phyloP scores from a whole-genome alignment of 2,113 vertebrate genomes.

The Podarcis cretensis region DNA sequence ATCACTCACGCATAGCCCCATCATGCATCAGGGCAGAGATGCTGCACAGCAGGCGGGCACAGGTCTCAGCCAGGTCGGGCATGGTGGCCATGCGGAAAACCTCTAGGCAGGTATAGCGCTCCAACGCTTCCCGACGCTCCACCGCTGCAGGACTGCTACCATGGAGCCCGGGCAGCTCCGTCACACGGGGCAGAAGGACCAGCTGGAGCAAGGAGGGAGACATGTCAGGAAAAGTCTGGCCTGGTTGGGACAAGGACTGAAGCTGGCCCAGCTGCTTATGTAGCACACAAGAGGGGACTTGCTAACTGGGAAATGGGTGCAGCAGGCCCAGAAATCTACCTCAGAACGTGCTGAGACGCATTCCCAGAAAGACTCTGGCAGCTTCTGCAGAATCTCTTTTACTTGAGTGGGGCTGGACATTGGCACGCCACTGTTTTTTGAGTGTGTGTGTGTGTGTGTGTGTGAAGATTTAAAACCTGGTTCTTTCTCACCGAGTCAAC shows the following conservation, averaged over 20 bases:
- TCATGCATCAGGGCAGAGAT: conserved; percentile 83
- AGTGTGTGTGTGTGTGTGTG: no score
- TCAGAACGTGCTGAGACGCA: neutral
- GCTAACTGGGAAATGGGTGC: neutral
- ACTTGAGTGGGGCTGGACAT: no score
- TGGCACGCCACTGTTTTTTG: no score
- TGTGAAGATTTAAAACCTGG: no score
- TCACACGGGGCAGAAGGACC: conserved; percentile 82
- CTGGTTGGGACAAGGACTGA: no score
- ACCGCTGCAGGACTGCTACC: conserved; percentile 63
- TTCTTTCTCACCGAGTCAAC: conserved; percentile 84
- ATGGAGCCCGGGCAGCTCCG: conserved; percentile 80
- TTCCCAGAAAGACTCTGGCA: neutral
- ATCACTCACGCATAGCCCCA: conserved; percentile 81
- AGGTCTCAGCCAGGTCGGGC: conserved; percentile 77
- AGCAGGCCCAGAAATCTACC: neutral
- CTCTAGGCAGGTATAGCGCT: conserved; percentile 83
- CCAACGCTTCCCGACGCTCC: conserved; percentile 78
- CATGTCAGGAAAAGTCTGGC: rapidly evolving
- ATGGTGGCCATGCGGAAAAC: conserved; percentile 80
- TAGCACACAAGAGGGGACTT: neutral
- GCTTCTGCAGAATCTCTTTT: no score
- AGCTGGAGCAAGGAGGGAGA: conserved; percentile 63
- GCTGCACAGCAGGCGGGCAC: conserved; percentile 83
- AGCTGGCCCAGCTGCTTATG: no score